Percentiles rank a stretch among this genome's conserved stretches.
Evolutionary conservation across 2,888 invertebrate genomes (phyloP).

Genomic region (Leptopilina myrica): DNA sequence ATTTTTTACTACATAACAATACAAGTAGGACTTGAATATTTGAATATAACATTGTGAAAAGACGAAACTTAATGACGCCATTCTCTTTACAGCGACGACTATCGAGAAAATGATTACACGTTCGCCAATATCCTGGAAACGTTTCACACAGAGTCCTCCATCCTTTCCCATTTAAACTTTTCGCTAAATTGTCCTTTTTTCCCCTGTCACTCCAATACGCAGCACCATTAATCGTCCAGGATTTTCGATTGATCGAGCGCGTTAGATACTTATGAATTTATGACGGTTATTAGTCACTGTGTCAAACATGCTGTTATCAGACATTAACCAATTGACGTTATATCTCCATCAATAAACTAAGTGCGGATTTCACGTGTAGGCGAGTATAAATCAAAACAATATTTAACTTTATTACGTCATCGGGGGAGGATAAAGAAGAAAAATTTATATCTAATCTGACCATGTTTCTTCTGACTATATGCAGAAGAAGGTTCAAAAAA

Average conservation of each 20-base stretch:
- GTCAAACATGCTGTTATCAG: constrained; percentile 27
- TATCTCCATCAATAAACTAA: constrained; percentile 21
- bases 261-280: constrained; percentile 36
- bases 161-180: background rate
- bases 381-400: background rate
- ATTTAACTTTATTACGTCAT: background rate
- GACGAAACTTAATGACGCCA: too few relatives aligned
- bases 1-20: too few relatives aligned
- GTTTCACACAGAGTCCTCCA: background rate
- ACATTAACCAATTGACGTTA: constrained; percentile 14
- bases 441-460: too few relatives aligned
- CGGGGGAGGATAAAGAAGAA: too few relatives aligned
- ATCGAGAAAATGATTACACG: constrained; percentile 9
- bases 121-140: constrained; percentile 14
- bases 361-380: background rate
- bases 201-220: constrained; percentile 19
- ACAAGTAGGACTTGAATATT: too few relatives aligned
- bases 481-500: too few relatives aligned
- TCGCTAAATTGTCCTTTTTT: background rate
- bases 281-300: constrained; percentile 33
- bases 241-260: constrained; percentile 19
- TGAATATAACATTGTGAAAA: too few relatives aligned
- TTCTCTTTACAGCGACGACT: too few relatives aligned
- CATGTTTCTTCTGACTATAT: too few relatives aligned
- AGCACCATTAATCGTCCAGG: constrained; percentile 11